Evolutionary conservation across 1,140 invertebrate species (phyloP).

Genomic region (Apis florea): DNA sequence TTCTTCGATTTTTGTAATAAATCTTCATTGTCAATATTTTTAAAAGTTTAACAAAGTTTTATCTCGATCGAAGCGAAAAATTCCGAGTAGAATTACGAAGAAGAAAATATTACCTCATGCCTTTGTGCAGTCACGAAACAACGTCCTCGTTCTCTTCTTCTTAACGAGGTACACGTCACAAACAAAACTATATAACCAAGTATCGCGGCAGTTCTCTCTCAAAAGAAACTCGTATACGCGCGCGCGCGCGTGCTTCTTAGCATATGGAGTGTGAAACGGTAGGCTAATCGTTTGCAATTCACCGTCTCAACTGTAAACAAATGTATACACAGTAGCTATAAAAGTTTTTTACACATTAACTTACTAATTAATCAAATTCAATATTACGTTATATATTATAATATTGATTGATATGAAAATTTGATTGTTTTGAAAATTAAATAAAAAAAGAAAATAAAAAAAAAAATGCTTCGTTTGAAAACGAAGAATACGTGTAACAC

Average conservation of each 20-base stretch:
- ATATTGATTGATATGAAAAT: too few relatives aligned
- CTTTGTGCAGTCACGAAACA: background rate
- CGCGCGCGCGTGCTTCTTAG: background rate
- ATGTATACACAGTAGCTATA: too few relatives aligned
- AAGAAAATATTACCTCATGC: background rate
- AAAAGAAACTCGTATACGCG: background rate
- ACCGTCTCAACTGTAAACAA: background rate
- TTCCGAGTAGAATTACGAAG: background rate
- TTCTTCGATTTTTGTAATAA: too few relatives aligned
- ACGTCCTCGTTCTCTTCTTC: background rate
- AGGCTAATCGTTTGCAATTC: constrained; percentile 3
- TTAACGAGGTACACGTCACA: background rate
- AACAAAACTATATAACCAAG: background rate
- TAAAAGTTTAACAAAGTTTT: background rate
- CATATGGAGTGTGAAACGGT: constrained; percentile 11
- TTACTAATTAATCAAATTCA: too few relatives aligned
- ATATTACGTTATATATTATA: too few relatives aligned
- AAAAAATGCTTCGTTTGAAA: too few relatives aligned
- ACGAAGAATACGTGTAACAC: too few relatives aligned
- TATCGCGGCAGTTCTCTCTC: background rate
- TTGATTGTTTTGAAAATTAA: too few relatives aligned
- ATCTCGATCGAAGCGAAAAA: background rate
- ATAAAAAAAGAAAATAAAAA: too few relatives aligned
- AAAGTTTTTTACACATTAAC: too few relatives aligned
- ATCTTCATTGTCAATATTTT: too few relatives aligned